Conservation (phyloP, 2,113 vertebrate genomes). For the Axis porcinus region DNA sequence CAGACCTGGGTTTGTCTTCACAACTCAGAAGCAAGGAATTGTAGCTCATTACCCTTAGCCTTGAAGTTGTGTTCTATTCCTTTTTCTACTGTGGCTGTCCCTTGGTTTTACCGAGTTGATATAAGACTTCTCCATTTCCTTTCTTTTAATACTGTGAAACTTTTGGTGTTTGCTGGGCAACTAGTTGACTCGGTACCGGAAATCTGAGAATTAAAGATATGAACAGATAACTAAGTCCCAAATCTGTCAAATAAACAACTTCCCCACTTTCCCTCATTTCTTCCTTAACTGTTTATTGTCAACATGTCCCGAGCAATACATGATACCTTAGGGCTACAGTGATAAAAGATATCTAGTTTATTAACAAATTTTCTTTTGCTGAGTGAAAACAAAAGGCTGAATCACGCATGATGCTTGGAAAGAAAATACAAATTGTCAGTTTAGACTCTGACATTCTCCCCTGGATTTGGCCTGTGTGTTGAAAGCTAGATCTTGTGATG, state of each 20-base stretch:
- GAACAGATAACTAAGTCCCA: not conserved
- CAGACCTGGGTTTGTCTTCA: not conserved
- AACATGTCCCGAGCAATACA: not conserved
- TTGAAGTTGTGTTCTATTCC: not conserved
- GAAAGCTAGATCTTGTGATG: not conserved
- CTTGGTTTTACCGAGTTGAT: not conserved
- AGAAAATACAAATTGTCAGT: not conserved
- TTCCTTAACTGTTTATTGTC: not conserved
- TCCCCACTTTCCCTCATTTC: not conserved
- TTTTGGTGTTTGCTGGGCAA: not conserved
- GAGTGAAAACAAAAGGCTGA: not conserved
- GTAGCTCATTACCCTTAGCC: not conserved
- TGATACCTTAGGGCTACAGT: not conserved
- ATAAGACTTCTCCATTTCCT: not conserved
- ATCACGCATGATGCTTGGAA: not conserved
- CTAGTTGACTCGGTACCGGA: slow-evolving; percentile 25
- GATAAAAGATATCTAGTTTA: not conserved
- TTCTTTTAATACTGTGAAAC: not conserved
- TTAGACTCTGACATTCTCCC: not conserved
- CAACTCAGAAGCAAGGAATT: not conserved
- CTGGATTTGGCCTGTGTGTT: not conserved
- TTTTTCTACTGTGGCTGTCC: not conserved
- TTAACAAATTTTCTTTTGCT: not conserved
- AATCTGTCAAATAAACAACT: not conserved
- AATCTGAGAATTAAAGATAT: slow-evolving; percentile 27